Evolutionary conservation across 2,797 vertebrate genomes (phyloP).

Genomic region (Poliocrania exsul): DNA sequence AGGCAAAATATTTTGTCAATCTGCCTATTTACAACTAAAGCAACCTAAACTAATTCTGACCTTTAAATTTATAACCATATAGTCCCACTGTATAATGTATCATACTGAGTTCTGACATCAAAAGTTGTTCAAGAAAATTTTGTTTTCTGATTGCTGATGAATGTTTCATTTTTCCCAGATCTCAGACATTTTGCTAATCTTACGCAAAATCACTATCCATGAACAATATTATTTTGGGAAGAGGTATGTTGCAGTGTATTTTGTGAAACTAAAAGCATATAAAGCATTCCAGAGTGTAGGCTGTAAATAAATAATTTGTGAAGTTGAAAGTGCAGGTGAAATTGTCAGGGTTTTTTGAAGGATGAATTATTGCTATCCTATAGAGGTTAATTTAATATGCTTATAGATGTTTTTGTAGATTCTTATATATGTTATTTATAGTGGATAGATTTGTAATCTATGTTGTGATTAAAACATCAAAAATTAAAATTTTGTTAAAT

Average conservation of each 20-base stretch:
- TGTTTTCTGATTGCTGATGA: not conserved
- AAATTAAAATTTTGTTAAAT: not conserved
- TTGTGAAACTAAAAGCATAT: not conserved
- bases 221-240: not conserved
- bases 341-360: not conserved
- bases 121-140: not conserved
- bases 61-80: not conserved
- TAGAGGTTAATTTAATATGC: not conserved
- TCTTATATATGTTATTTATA: not conserved
- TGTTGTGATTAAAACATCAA: not conserved
- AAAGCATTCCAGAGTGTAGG: not conserved
- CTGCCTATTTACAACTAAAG: not conserved
- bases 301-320: not conserved
- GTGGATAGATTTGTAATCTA: not conserved
- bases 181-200: not conserved
- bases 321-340: not conserved
- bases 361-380: not conserved
- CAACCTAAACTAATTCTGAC: conserved; percentile 3
- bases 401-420: not conserved
- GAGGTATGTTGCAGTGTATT: not conserved
- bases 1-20: not conserved
- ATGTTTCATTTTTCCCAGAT: conserved; percentile 2
- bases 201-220: not conserved
- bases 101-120: not conserved
- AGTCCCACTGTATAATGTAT: not conserved